Evolutionary conservation across 2,113 vertebrate genomes (phyloP).

Genomic region (Alethe castanea): DNA sequence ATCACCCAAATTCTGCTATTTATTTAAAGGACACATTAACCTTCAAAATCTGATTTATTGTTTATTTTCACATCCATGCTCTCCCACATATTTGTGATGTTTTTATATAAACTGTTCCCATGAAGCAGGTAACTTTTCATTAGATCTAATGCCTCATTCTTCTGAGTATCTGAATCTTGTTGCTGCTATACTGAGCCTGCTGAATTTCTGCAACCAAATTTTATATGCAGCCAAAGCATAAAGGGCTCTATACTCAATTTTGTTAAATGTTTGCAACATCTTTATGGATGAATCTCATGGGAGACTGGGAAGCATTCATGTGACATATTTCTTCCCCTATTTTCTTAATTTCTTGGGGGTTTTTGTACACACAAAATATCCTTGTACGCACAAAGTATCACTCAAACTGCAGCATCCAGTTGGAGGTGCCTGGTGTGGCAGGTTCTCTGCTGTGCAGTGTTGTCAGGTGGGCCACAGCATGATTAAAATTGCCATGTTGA

Average conservation of each 20-base stretch:
- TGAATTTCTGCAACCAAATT: not conserved
- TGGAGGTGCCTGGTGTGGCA: not conserved
- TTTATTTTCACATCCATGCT: slow-evolving; percentile 23
- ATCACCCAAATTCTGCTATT: not conserved
- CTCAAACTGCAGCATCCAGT: not conserved
- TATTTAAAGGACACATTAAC: slow-evolving; percentile 27
- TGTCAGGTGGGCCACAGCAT: not conserved
- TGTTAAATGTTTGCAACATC: not conserved
- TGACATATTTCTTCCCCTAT: not conserved
- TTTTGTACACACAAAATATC: not conserved
- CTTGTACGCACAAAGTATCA: not conserved
- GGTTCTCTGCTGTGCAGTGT: not conserved
- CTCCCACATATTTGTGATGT: not conserved
- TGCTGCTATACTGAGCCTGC: not conserved
- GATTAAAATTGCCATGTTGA: not conserved
- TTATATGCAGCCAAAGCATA: not conserved
- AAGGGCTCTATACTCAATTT: not conserved
- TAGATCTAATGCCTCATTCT: not conserved
- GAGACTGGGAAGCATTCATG: not conserved
- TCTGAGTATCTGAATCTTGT: not conserved
- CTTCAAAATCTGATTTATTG: slow-evolving; percentile 17
- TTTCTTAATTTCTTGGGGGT: not conserved
- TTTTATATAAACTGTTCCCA: not conserved
- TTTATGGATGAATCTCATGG: not conserved
- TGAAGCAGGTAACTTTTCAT: not conserved